These are phyloP conservation scores for Zaprionus lachaisei DNA, from an alignment of 1,140 invertebrate species.

Conservation along the genomic window DNA sequence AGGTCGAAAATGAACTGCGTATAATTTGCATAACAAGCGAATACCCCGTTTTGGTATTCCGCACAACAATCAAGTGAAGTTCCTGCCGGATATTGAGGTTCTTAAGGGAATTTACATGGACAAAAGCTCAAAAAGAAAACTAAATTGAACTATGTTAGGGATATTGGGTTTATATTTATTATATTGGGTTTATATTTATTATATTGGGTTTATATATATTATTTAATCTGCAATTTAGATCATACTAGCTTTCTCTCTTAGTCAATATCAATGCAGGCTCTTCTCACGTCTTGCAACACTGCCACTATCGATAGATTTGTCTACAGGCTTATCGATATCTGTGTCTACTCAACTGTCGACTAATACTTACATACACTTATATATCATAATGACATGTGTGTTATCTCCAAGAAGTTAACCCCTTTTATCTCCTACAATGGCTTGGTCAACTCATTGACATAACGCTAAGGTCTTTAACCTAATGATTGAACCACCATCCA, in stretches of 20 bases:
- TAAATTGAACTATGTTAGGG: too few species aligned
- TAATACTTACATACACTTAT: too few species aligned
- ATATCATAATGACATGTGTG: not conserved
- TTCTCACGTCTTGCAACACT: too few species aligned
- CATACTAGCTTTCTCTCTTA: too few species aligned
- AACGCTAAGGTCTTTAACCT: not conserved
- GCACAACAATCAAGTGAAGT: not conserved
- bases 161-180: too few species aligned
- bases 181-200: too few species aligned
- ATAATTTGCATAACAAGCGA: conserved; percentile 46
- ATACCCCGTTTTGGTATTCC: conserved; percentile 17
- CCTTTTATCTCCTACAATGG: not conserved
- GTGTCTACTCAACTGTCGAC: too few species aligned
- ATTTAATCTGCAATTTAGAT: too few species aligned
- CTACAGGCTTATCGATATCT: too few species aligned
- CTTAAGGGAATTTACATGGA: not conserved
- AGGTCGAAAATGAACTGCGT: conserved; percentile 14
- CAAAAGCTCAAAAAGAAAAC: not conserved
- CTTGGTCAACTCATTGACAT: not conserved
- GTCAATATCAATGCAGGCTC: too few species aligned
- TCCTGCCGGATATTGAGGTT: conserved; percentile 20
- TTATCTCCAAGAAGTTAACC: not conserved
- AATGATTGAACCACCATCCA: not conserved
- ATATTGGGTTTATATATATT: too few species aligned
- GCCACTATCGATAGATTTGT: too few species aligned